Evolutionary conservation across 1,140 invertebrate species (phyloP), one percentile per base, ranked within the genome.

Genomic region (Aphidius gifuensis): DNA sequence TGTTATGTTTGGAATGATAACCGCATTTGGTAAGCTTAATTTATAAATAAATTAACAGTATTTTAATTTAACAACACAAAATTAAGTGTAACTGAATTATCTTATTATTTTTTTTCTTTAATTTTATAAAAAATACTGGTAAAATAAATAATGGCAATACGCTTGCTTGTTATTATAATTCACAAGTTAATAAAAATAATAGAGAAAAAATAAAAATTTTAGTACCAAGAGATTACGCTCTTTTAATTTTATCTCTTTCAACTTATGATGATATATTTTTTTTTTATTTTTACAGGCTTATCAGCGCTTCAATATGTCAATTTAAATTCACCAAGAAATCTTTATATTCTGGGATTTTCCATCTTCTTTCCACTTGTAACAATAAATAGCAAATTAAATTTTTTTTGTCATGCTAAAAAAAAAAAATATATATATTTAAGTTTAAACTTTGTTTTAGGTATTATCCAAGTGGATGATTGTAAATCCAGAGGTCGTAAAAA

Each of bases 301-400:
- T 93, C 92, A 0, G 89, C 91, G 16, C 81, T 94, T 9, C 91
- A 94, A 71, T 92, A 90, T 69, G 86, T 94, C 23, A 84, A 94
- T 71, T 77, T 95, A 40, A 90, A 91, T 71, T 93, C 90, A 9
- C 85, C 91, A 1, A 82, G 90, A 60, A 95, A 96, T 80, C 78
- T 95, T 4, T 93, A 93, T 73, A 91, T 95, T 59, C 84, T 95
- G n/a, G 93, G 93, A 9, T 88, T 94, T 65, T 92, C 92, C 7
- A 84, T 94, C 45, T 93, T 95, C 74, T 90, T 93, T 66, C 91
- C 91, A 6, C 72, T 94, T 74, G 90, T 86, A 77, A 74, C 68
- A 61, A 47, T 7, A 3, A 42, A 48, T n/a, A n/a, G 1, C 16
- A 16, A 16, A 16, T 32, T 7, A 11, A 23, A 23, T 50, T 21